phyloP scores from a whole-genome alignment of 1,140 invertebrate species.

The Tetragonula clypearis region DNA sequence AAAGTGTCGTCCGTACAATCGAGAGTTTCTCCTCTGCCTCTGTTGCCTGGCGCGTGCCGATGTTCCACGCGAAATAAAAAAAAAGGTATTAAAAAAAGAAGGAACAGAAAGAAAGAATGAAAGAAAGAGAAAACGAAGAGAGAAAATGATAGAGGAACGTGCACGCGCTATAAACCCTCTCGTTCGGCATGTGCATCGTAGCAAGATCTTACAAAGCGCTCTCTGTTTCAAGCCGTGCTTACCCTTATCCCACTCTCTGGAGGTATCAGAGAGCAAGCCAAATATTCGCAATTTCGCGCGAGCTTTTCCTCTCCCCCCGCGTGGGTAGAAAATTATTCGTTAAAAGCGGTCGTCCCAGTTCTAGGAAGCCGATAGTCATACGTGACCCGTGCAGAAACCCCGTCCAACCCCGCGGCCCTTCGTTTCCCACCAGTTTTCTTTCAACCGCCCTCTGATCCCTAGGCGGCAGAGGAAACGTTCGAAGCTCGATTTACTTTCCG shows the following conservation, averaged over 20 bases:
- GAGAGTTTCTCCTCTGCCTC: neutral
- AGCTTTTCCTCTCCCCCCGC: neutral
- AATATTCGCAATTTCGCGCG: conserved; percentile 15
- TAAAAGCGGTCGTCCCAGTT: conserved; percentile 26
- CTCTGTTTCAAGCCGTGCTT: neutral
- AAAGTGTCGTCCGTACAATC: conserved; percentile 19
- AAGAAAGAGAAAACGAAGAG: too few relatives aligned
- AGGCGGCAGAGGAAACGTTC: neutral
- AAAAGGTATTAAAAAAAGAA: neutral
- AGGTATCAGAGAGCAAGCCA: neutral
- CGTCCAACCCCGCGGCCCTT: too few relatives aligned
- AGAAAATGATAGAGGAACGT: neutral
- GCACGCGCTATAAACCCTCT: conserved; percentile 6
- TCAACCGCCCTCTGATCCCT: neutral
- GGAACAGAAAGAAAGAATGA: too few relatives aligned
- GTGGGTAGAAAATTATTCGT: conserved; percentile 34
- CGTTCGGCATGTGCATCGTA: neutral
- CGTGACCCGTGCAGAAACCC: conserved; percentile 3
- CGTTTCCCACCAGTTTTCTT: neutral
- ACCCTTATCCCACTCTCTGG: neutral
- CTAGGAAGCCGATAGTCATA: conserved; percentile 15
- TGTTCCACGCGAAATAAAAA: neutral
- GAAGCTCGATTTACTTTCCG: conserved; percentile 30
- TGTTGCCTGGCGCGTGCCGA: neutral
- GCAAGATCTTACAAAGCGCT: neutral